These are phyloP conservation scores for Vanessa atalanta DNA, from an alignment of 1,140 invertebrate genomes.

Conservation along the genomic window DNA sequence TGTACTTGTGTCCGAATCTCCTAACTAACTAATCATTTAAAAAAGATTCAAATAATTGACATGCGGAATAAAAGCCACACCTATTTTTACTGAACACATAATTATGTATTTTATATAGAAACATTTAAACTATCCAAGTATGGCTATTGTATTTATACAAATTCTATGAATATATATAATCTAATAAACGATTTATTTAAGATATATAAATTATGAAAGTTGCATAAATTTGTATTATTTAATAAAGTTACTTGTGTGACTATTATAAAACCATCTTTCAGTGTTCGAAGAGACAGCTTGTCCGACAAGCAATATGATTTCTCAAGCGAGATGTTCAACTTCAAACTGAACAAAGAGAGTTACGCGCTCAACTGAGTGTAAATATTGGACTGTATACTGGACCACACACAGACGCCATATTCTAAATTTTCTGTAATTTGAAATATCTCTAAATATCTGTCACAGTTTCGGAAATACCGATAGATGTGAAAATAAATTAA, in stretches of 20 bases:
- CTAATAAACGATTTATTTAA: background rate
- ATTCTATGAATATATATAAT: background rate
- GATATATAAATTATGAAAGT: background rate
- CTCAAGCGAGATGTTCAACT: constrained; percentile 42
- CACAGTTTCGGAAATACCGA: too few relatives aligned
- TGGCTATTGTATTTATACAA: background rate
- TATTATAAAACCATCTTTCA: constrained; percentile 11
- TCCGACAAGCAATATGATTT: constrained; percentile 42
- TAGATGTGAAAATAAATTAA: too few relatives aligned
- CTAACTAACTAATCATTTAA: too few relatives aligned
- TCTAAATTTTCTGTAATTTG: background rate
- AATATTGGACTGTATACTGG: constrained; percentile 21
- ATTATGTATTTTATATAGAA: too few relatives aligned
- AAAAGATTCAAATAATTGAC: too few relatives aligned
- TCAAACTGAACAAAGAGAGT: constrained; percentile 44
- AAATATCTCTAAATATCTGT: too few relatives aligned
- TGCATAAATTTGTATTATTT: background rate
- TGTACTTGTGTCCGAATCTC: too few relatives aligned
- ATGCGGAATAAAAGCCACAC: too few relatives aligned
- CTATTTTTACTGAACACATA: too few relatives aligned
- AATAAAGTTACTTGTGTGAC: background rate
- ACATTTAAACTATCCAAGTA: too few relatives aligned
- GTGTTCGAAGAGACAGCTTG: constrained; percentile 25
- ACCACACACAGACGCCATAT: background rate
- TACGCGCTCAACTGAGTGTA: constrained; percentile 41